Conservation (phyloP, 2,113 vertebrate genomes). For the Sinocyclocheilus maitianheensis region DNA sequence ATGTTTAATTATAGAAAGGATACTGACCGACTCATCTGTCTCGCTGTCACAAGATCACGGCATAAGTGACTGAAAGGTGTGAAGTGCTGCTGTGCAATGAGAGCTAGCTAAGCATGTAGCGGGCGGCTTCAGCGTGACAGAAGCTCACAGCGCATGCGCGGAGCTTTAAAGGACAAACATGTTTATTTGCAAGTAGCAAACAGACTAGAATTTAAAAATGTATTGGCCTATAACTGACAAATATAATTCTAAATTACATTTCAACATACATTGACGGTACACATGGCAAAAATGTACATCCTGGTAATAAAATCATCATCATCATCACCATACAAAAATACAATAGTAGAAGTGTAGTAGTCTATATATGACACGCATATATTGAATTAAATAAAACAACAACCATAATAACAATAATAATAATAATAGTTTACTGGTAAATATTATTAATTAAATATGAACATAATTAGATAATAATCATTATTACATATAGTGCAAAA, state of each 20-base stretch:
- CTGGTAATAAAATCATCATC: background rate
- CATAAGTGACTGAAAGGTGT: background rate
- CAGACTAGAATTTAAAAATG: background rate
- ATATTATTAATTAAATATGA: no score
- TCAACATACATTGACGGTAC: background rate
- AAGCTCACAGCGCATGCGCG: slow-evolving; percentile 47
- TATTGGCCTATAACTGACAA: background rate
- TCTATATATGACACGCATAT: no score
- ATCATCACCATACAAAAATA: background rate
- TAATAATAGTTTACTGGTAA: no score
- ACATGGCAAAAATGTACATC: background rate
- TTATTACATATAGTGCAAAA: no score
- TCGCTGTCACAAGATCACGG: slow-evolving; percentile 27
- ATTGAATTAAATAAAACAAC: no score
- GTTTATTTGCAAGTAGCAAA: background rate
- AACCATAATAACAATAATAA: no score
- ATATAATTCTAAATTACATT: background rate
- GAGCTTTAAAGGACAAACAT: slow-evolving; percentile 23
- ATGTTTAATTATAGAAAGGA: background rate
- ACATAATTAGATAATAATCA: no score
- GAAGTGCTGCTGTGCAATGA: background rate
- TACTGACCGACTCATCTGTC: slow-evolving; percentile 4
- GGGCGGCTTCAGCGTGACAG: slow-evolving; percentile 39
- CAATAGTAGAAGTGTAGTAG: no score
- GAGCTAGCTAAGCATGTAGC: slow-evolving; percentile 38